Conservation (phyloP, 2,888 invertebrate genomes). For the Smittia sp. region DNA sequence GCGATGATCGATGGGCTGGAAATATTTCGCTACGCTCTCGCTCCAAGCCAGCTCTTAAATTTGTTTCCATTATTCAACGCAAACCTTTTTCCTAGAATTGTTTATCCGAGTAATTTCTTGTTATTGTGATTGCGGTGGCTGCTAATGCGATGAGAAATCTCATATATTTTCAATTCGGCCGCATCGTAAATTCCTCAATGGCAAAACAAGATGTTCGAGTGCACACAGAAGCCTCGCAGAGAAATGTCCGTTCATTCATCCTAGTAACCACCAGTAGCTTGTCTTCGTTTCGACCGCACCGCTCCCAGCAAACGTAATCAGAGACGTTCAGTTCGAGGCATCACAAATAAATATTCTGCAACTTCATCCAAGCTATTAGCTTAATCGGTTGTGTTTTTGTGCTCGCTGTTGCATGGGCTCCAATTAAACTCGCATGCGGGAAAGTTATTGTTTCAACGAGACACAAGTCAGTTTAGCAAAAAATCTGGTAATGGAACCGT, state of each 20-base stretch:
- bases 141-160: too few species aligned
- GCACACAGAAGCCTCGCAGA: too few species aligned
- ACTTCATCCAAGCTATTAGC: slow-evolving; percentile 16
- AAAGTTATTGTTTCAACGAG: background rate
- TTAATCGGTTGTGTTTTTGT: slow-evolving; percentile 4
- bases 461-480: background rate
- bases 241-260: too few species aligned
- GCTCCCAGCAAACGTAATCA: too few species aligned
- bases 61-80: too few species aligned
- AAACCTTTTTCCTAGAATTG: too few species aligned
- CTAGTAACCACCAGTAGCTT: background rate
- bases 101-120: too few species aligned
- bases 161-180: too few species aligned
- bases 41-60: background rate
- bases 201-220: too few species aligned
- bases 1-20: background rate
- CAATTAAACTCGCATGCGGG: background rate
- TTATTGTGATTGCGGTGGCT: too few species aligned
- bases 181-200: too few species aligned
- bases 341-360: background rate
- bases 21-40: background rate
- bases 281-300: background rate
- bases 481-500: background rate
- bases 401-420: slow-evolving; percentile 1
- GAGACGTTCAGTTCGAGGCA: background rate